phyloP scores from a whole-genome alignment of 2,888 invertebrate genomes.

The Chrysolina oricalcia region DNA sequence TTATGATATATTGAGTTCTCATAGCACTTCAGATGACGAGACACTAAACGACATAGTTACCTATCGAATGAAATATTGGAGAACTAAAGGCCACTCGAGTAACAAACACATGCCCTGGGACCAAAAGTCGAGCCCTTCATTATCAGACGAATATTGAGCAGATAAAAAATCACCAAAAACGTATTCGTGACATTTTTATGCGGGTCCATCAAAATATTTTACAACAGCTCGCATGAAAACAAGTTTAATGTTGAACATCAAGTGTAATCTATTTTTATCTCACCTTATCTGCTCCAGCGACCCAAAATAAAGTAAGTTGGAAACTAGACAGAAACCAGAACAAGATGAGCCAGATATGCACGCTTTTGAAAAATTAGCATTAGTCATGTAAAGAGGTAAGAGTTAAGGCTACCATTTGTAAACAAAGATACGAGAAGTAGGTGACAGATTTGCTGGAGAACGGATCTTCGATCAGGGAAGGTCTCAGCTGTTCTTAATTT shows the following conservation, averaged over 20 bases:
- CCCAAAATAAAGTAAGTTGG: slow-evolving; percentile 32
- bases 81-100: slow-evolving; percentile 21
- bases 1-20: slow-evolving; percentile 1
- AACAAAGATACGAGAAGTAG: slow-evolving; percentile 62
- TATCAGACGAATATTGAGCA: slow-evolving; percentile 5
- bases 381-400: slow-evolving; percentile 29
- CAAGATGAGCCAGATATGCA: slow-evolving; percentile 34
- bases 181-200: slow-evolving; percentile 40
- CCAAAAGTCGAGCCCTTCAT: slow-evolving; percentile 13
- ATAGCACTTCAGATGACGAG: slow-evolving; percentile 25
- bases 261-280: slow-evolving; percentile 49
- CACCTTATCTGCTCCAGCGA: slow-evolving; percentile 50
- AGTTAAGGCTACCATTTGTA: slow-evolving; percentile 55
- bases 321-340: slow-evolving; percentile 30
- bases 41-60: slow-evolving; percentile 17
- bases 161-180: slow-evolving; percentile 26
- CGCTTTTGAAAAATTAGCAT: slow-evolving; percentile 37
- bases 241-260: slow-evolving; percentile 34
- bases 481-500: slow-evolving; percentile 12
- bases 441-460: slow-evolving; percentile 57
- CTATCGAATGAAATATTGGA: slow-evolving; percentile 27
- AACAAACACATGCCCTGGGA: slow-evolving; percentile 28
- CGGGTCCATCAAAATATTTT: slow-evolving; percentile 36
- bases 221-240: slow-evolving; percentile 27
- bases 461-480: slow-evolving; percentile 9